These are phyloP conservation scores for Heteromormyrus szaboi DNA, from an alignment of 2,797 vertebrate species.

Conservation along the genomic window DNA sequence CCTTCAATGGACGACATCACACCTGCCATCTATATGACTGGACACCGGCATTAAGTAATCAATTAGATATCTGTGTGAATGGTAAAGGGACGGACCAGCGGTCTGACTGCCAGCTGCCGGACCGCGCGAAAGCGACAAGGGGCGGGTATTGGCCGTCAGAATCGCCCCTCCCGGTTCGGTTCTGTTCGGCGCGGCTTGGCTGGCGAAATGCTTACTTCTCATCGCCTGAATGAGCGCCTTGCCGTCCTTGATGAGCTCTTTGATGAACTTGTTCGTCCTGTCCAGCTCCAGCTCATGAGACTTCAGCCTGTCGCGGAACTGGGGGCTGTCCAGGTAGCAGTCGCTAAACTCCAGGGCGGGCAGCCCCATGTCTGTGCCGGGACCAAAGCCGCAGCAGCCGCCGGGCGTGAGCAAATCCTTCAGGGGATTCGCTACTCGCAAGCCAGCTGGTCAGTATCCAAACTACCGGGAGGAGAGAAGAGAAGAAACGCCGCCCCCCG, in stretches of 20 bases:
- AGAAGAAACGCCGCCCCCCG: not conserved
- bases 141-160: not conserved
- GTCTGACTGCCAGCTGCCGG: not conserved
- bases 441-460: not conserved
- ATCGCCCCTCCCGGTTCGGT: not conserved
- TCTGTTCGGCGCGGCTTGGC: not conserved
- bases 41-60: not conserved
- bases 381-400: slow-evolving; percentile 18
- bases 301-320: slow-evolving; percentile 69
- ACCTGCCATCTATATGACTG: not conserved
- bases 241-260: slow-evolving; percentile 76
- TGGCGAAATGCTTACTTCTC: slow-evolving; percentile 60
- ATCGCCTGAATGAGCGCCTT: slow-evolving; percentile 68
- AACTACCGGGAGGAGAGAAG: not conserved
- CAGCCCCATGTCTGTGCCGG: slow-evolving; percentile 59
- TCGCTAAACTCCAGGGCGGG: slow-evolving; percentile 74
- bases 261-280: slow-evolving; percentile 78
- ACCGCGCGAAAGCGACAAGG: not conserved
- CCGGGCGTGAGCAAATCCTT: slow-evolving; percentile 25
- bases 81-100: not conserved
- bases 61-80: not conserved
- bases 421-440: slow-evolving; percentile 27
- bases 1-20: not conserved
- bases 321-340: slow-evolving; percentile 73
- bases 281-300: slow-evolving; percentile 73